phyloP scores from a whole-genome alignment of 2,888 invertebrate species.

The Acronicta leporina region DNA sequence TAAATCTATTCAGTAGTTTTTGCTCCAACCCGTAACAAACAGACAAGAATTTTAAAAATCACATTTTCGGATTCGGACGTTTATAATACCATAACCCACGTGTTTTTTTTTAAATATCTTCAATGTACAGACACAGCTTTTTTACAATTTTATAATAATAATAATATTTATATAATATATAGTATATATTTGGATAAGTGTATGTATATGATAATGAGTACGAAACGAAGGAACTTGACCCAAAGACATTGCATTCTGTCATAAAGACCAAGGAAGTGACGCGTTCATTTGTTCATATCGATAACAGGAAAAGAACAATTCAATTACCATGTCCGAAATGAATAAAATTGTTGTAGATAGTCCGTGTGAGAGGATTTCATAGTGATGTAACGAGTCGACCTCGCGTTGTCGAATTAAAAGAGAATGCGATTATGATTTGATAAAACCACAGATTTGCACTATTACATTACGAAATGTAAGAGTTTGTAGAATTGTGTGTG shows the following conservation, averaged over 20 bases:
- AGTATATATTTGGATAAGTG: too few relatives aligned
- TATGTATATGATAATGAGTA: too few relatives aligned
- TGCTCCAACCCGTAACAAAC: too few relatives aligned
- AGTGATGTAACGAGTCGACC: constrained; percentile 55
- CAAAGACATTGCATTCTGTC: not conserved
- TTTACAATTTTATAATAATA: too few relatives aligned
- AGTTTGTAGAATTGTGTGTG: constrained; percentile 49
- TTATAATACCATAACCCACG: too few relatives aligned
- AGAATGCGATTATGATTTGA: constrained; percentile 61
- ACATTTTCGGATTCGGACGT: too few relatives aligned
- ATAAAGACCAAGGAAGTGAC: not conserved
- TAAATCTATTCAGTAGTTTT: too few relatives aligned
- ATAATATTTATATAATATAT: too few relatives aligned
- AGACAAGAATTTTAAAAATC: too few relatives aligned
- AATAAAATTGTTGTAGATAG: constrained; percentile 41
- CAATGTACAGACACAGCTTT: too few relatives aligned
- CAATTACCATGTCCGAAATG: constrained; percentile 17
- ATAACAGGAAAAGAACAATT: constrained; percentile 13
- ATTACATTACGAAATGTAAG: constrained; percentile 51
- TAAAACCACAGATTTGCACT: constrained; percentile 60
- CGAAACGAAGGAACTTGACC: not conserved
- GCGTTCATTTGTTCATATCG: not conserved
- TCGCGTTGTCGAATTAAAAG: constrained; percentile 58
- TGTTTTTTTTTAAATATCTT: too few relatives aligned
- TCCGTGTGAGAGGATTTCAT: constrained; percentile 51